A percentile compares a stretch with the other conserved stretches of the same genome.
These are phyloP conservation scores for Gryon sp. DNA, from an alignment of 1,140 invertebrate species.

Conservation along the genomic window DNA sequence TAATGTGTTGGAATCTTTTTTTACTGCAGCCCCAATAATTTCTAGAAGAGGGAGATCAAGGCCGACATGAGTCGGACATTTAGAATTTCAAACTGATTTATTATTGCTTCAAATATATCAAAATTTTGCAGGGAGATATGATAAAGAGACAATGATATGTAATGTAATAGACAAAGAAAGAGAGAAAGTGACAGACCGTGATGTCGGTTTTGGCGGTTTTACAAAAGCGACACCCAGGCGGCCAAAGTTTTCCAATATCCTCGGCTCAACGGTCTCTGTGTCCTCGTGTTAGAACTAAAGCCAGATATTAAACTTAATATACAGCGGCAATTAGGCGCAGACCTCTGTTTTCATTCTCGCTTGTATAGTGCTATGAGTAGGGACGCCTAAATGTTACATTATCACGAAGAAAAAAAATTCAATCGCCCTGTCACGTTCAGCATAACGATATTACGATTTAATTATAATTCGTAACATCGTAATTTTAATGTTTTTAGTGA, in stretches of 20 bases:
- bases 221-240: constrained; percentile 46
- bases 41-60: constrained; percentile 41
- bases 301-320: constrained; percentile 78
- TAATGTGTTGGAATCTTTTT: constrained; percentile 39
- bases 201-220: constrained; percentile 44
- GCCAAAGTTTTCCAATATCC: constrained; percentile 74
- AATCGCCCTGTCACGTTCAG: constrained; percentile 23
- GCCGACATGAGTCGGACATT: constrained; percentile 62
- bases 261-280: constrained; percentile 48
- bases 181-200: neutral
- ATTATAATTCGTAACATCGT: constrained; percentile 37
- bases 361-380: constrained; percentile 23
- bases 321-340: constrained; percentile 77
- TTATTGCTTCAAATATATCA: constrained; percentile 60
- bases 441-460: constrained; percentile 40
- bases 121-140: constrained; percentile 40
- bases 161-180: neutral
- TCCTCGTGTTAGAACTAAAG: constrained; percentile 66
- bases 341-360: constrained; percentile 49
- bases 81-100: constrained; percentile 63
- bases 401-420: constrained; percentile 38
- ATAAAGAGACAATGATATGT: too few relatives aligned
- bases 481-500: constrained; percentile 33
- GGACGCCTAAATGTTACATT: constrained; percentile 51
- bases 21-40: constrained; percentile 27